Conservation (phyloP, 2,113 vertebrate genomes). For the Hoplias malabaricus region DNA sequence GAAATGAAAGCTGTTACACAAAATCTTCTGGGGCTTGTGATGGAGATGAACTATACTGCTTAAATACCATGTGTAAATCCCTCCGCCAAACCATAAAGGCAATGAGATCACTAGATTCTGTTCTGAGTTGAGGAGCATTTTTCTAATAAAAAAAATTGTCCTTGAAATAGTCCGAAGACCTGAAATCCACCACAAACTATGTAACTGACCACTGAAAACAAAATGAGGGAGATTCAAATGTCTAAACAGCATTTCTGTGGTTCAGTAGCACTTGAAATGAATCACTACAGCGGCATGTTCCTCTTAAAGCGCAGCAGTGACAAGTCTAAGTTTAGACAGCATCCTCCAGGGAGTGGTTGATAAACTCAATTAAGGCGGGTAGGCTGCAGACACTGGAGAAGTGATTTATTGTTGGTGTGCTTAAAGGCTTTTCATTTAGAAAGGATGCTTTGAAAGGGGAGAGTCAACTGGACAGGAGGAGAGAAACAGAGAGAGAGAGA, state of each 20-base stretch:
- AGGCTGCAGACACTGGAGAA: conserved; percentile 46
- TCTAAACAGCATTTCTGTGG: conserved; percentile 40
- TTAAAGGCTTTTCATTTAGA: conserved; percentile 62
- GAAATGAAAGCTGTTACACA: conserved; percentile 18
- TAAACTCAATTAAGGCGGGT: conserved; percentile 70
- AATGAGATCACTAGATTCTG: conserved; percentile 44
- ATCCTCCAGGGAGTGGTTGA: conserved; percentile 62
- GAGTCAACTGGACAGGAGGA: not conserved
- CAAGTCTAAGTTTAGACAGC: conserved; percentile 66
- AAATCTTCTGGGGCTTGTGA: conserved; percentile 39
- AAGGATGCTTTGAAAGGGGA: conserved; percentile 30
- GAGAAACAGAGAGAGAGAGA: not conserved
- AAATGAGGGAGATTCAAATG: conserved; percentile 14
- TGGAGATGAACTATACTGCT: conserved; percentile 37
- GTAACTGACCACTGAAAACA: conserved; percentile 15
- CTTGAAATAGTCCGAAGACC: not conserved
- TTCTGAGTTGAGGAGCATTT: conserved; percentile 18
- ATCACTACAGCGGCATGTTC: conserved; percentile 57
- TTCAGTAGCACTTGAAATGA: conserved; percentile 51
- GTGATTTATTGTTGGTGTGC: conserved; percentile 66
- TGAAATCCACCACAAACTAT: not conserved
- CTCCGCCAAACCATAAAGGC: conserved; percentile 40
- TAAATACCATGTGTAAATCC: conserved; percentile 52
- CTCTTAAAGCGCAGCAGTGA: conserved; percentile 45
- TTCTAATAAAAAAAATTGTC: not conserved